phyloP scores from a whole-genome alignment of 37 sponge, comb jelly and placozoan genomes.

The Haliclona indistincta region DNA sequence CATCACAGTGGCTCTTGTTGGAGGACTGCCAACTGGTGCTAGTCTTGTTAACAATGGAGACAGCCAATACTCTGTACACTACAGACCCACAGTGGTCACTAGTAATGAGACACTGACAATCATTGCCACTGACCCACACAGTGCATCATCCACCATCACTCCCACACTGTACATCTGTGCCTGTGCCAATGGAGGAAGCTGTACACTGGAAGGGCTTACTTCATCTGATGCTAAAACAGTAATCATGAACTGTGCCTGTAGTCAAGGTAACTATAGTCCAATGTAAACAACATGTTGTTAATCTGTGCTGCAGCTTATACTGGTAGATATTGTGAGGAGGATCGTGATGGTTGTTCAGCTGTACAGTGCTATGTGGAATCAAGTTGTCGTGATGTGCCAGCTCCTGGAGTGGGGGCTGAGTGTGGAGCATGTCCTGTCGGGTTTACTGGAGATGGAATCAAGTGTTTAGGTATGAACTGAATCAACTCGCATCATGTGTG shows the following conservation, averaged over 20 bases:
- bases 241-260: neutral
- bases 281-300: too few species aligned
- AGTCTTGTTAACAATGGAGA: neutral
- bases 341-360: slow-evolving; percentile 32
- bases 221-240: neutral
- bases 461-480: slow-evolving; percentile 13
- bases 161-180: slow-evolving; percentile 18
- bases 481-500: neutral
- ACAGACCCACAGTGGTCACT: slow-evolving; percentile 2
- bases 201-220: slow-evolving; percentile 17
- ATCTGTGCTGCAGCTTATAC: slow-evolving; percentile 13
- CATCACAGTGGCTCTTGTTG: slow-evolving; percentile 4
- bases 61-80: neutral
- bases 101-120: neutral
- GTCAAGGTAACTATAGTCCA: neutral
- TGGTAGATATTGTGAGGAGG: slow-evolving; percentile 22
- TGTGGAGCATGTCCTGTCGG: slow-evolving; percentile 33
- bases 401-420: slow-evolving; percentile 8
- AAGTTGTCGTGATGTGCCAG: slow-evolving; percentile 11
- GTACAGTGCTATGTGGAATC: neutral
- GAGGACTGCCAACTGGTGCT: neutral
- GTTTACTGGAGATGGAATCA: neutral
- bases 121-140: slow-evolving; percentile 1
- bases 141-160: neutral
- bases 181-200: slow-evolving; percentile 37